Conservation (phyloP, 2,797 vertebrate genomes). For the Hippopotamyrus pictus region DNA sequence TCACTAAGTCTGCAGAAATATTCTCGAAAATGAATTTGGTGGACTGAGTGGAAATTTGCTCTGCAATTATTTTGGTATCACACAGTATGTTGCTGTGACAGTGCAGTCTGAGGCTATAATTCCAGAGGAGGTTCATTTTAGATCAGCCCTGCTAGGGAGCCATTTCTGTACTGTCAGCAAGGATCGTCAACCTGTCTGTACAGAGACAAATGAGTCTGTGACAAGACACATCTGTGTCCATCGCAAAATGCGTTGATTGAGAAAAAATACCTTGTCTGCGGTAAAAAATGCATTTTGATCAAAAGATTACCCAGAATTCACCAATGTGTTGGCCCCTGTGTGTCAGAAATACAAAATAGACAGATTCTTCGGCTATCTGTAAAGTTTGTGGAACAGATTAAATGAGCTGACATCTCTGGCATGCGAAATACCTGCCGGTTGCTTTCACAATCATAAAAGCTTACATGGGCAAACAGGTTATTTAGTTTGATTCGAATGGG, state of each 20-base stretch:
- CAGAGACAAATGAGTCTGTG: neutral
- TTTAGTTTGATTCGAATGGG: neutral
- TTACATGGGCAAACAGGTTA: slow-evolving; percentile 34
- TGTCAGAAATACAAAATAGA: slow-evolving; percentile 37
- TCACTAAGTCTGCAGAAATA: neutral
- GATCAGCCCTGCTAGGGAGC: neutral
- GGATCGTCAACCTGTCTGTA: neutral
- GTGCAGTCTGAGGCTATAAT: slow-evolving; percentile 28
- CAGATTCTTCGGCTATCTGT: slow-evolving; percentile 45
- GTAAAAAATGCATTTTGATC: neutral
- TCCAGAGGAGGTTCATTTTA: neutral
- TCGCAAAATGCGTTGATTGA: neutral
- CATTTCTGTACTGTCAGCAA: slow-evolving; percentile 47
- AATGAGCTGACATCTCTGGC: slow-evolving; percentile 58
- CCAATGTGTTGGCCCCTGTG: neutral
- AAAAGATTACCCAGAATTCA: neutral
- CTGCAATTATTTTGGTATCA: neutral
- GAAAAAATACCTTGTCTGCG: neutral
- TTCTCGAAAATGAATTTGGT: neutral
- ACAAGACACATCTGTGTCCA: neutral
- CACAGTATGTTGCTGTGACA: slow-evolving; percentile 21
- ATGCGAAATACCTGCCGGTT: slow-evolving; percentile 54
- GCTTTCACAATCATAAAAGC: slow-evolving; percentile 48
- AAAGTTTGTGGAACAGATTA: slow-evolving; percentile 59
- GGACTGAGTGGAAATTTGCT: neutral